Percentiles rank a stretch among this genome's conserved stretches.
Conservation (phyloP, 2,113 vertebrate genomes). For the Apistogramma diplotaenia region DNA sequence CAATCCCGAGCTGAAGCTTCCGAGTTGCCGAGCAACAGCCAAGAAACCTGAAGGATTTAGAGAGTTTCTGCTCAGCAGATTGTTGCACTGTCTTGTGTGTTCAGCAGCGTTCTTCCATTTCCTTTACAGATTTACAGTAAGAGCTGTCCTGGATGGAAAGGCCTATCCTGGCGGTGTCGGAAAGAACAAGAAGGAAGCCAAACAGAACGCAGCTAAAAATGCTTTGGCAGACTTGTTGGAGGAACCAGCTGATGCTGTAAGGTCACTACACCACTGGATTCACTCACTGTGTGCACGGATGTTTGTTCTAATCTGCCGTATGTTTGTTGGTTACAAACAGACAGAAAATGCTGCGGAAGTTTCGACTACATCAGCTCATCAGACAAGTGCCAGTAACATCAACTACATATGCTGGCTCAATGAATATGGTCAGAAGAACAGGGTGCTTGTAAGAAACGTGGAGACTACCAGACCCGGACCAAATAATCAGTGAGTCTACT, state of each 20-base stretch:
- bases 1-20: too few species aligned
- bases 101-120: neutral
- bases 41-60: too few species aligned
- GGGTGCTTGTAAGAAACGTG: neutral
- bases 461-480: conserved; percentile 14
- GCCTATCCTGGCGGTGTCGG: conserved; percentile 61
- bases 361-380: neutral
- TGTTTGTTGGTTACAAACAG: conserved; percentile 24
- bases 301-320: neutral
- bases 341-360: neutral
- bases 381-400: neutral
- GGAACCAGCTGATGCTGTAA: conserved; percentile 22
- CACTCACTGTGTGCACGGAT: neutral
- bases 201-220: conserved; percentile 70
- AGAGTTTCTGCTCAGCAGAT: too few species aligned
- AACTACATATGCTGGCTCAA: conserved; percentile 72
- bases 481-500: conserved; percentile 45
- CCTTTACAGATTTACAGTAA: conserved; percentile 59
- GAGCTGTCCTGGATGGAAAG: conserved; percentile 48
- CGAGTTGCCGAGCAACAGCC: too few species aligned
- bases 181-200: conserved; percentile 74
- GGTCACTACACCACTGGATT: neutral
- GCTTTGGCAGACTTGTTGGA: conserved; percentile 20
- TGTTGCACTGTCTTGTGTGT: neutral
- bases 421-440: conserved; percentile 60